Evolutionary conservation across 2,797 vertebrate genomes (phyloP).

Genomic region (Mastacembelus armatus): DNA sequence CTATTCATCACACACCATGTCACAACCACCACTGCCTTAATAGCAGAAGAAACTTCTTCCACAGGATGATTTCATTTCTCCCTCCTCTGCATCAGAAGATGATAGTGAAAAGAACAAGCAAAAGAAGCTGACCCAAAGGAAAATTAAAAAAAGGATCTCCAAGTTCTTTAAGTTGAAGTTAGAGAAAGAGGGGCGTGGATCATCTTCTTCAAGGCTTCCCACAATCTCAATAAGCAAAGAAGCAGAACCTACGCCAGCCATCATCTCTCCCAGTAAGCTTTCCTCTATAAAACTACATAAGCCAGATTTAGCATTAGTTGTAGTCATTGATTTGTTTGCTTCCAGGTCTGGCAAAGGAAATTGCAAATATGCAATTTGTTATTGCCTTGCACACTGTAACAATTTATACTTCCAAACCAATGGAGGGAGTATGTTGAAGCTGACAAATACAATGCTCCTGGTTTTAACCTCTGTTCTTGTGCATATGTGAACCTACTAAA

Average conservation of each 20-base stretch:
- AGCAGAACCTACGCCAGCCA: accelerated
- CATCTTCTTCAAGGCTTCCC: too few relatives aligned
- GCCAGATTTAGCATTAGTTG: background rate
- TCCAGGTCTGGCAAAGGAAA: background rate
- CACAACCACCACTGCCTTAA: background rate
- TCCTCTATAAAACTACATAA: background rate
- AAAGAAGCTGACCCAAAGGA: constrained; percentile 70
- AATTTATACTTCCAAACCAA: too few relatives aligned
- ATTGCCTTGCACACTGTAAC: background rate
- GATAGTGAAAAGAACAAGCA: constrained; percentile 63
- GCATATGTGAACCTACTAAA: background rate
- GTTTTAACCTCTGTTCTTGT: background rate
- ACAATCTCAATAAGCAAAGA: background rate
- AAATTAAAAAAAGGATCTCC: constrained; percentile 68
- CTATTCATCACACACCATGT: background rate
- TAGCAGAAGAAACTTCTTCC: constrained; percentile 3
- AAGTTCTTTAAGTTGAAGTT: constrained; percentile 56
- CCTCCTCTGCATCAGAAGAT: constrained; percentile 74
- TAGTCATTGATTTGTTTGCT: background rate
- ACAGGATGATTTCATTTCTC: constrained; percentile 49
- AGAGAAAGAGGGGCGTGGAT: constrained; percentile 51
- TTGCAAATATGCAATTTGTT: background rate
- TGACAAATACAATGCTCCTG: too few relatives aligned
- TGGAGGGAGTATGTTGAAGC: background rate
- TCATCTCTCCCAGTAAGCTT: constrained; percentile 75